These are phyloP conservation scores for Dolichomitus sp. DNA, from an alignment of 2,888 invertebrate genomes.

Conservation along the genomic window DNA sequence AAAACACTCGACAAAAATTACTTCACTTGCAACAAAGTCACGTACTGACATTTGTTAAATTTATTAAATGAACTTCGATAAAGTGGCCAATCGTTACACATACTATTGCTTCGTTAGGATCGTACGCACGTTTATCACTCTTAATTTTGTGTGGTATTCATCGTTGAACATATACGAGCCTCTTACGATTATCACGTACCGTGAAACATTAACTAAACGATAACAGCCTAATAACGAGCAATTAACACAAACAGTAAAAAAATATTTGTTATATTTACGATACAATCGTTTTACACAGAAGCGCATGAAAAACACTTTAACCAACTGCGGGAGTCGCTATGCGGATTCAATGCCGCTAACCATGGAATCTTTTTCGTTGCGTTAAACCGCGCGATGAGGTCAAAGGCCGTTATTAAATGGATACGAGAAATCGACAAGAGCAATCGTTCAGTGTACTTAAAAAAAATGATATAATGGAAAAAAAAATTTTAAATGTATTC, in stretches of 20 bases:
- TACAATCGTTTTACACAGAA: constrained; percentile 1
- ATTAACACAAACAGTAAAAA: constrained; percentile 27
- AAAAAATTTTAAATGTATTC: not conserved
- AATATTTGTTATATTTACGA: constrained; percentile 7
- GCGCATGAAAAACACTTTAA: not conserved
- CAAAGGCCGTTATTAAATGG: constrained; percentile 8
- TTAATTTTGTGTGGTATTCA: not conserved
- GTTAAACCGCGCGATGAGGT: not conserved
- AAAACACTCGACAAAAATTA: constrained; percentile 20
- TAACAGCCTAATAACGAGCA: constrained; percentile 15
- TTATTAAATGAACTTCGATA: not conserved
- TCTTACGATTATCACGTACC: not conserved
- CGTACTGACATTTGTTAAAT: not conserved
- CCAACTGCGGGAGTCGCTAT: not conserved
- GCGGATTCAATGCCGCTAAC: not conserved
- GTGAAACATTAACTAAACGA: constrained; percentile 1
- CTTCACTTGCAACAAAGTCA: constrained; percentile 9
- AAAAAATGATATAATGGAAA: not conserved
- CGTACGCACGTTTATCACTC: not conserved
- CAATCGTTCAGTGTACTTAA: constrained; percentile 7
- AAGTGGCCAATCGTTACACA: not conserved
- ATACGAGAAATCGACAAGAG: constrained; percentile 2
- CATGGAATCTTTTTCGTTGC: constrained; percentile 12
- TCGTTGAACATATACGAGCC: not conserved
- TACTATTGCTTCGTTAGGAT: not conserved